These are phyloP conservation scores for Ambastaia sidthimunki DNA, from an alignment of 2,797 vertebrate genomes.

Conservation along the genomic window DNA sequence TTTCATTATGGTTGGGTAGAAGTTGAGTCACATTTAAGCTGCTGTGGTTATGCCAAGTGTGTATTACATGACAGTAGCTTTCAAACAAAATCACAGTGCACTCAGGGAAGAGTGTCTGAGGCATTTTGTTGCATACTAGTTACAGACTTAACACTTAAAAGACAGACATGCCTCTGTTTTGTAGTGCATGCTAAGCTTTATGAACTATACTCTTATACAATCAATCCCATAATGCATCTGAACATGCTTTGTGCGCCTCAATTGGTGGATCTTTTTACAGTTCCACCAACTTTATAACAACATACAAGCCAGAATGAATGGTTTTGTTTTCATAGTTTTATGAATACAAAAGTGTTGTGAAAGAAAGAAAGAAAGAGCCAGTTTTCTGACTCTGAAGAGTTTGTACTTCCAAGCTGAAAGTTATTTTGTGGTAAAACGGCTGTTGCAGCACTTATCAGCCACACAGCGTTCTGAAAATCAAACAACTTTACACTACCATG, in stretches of 20 bases:
- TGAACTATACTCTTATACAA: no score
- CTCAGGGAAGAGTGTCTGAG: no score
- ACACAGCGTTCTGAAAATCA: neutral
- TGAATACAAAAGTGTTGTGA: no score
- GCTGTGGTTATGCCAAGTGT: neutral
- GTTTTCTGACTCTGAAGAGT: slow-evolving; percentile 14
- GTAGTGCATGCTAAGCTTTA: neutral
- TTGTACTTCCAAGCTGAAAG: slow-evolving; percentile 8
- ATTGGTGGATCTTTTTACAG: neutral
- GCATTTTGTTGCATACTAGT: no score
- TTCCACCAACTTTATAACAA: slow-evolving; percentile 10
- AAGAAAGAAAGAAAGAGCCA: no score
- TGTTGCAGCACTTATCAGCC: neutral
- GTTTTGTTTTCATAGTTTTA: slow-evolving; percentile 9
- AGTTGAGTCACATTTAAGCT: slow-evolving; percentile 12
- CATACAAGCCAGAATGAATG: slow-evolving; percentile 11
- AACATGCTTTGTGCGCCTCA: no score
- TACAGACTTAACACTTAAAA: no score
- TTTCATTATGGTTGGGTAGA: neutral
- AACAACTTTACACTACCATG: neutral
- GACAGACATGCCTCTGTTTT: neutral
- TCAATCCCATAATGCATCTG: no score
- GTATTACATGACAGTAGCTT: neutral
- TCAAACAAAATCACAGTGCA: neutral
- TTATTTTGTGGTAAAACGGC: slow-evolving; percentile 15